Evolutionary conservation across 2,113 vertebrate genomes (phyloP), one percentile per base, ranked within the genome.

Genomic region (Cyanistes caeruleus): DNA sequence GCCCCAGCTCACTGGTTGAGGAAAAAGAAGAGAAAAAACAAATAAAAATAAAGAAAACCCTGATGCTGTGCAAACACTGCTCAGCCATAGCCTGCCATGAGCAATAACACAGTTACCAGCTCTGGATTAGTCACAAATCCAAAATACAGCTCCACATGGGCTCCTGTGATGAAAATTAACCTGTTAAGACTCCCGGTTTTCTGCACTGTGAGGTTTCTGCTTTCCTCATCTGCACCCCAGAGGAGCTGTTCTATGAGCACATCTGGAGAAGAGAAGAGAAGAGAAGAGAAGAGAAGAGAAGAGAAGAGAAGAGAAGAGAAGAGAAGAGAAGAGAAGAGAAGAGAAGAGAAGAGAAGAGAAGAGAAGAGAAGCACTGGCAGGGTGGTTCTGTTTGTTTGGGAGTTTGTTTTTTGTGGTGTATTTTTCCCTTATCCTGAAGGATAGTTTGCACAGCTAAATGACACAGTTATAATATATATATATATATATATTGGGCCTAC

Each of bases 361-460:
- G 43, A 87, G 33, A 59, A 2, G 25, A 90, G 56, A 86, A 95
- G 19, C 30, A 44, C n/a, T 64, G 81, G 28, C 55, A 22, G 7
- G 3, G 4, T 31, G 49, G 9, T 63, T 13, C 31, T 81, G 8
- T 58, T 69, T 43, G 13, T 75, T 58, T 33, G 28, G 52, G 24
- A 24, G 19, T 52, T 67, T 65, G 25, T 3, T 28, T 23, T 43
- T 63, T 31, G 20, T 56, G 35, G 5, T 23, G 12, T 1, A 6
- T 56, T 52, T 55, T 72, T 11, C 8, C 8, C 11, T 82, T 65
- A 33, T 51, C 52, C 53, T 41, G 75, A 82, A 76, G 31, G 53
- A 78, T 90, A 81, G 62, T 95, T 96, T 91, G 46, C 62, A 86
- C 39, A 56, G 49, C 69, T 83, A 95, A 96, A 89, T 72, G 63